A percentile compares a stretch with the other conserved stretches of the same genome.
Evolutionary conservation across 2,888 invertebrate genomes (phyloP).

Genomic region (Pocota personata): DNA sequence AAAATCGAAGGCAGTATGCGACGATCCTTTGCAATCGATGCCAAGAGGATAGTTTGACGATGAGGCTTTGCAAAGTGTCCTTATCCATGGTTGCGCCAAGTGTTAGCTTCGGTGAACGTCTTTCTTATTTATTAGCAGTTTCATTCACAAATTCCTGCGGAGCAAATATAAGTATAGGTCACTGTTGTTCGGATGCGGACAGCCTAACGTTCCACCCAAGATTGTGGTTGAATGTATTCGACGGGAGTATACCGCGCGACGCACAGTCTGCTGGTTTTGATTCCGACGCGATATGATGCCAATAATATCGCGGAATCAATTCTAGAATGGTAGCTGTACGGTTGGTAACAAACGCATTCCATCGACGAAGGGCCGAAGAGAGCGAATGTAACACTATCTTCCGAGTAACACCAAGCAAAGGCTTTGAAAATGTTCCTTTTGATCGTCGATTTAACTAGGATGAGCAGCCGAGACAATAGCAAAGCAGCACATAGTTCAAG

Average conservation of each 20-base stretch:
- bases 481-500: conserved; percentile 11
- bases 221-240: conserved; percentile 27
- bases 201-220: conserved; percentile 9
- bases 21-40: not conserved
- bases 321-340: conserved; percentile 61
- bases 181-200: not conserved
- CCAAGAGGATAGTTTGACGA: not conserved
- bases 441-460: not conserved
- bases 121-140: not conserved
- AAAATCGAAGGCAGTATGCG: not conserved
- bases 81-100: not conserved
- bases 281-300: conserved; percentile 63
- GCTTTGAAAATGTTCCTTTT: no score
- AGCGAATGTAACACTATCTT: conserved; percentile 77
- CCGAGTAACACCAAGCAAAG: conserved; percentile 75
- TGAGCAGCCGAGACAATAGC: conserved; percentile 24
- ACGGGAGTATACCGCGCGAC: no score
- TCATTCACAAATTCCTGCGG: not conserved
- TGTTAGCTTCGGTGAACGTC: not conserved
- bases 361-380: conserved; percentile 52
- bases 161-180: not conserved
- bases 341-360: conserved; percentile 54
- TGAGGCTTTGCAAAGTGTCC: not conserved
- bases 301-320: conserved; percentile 16
- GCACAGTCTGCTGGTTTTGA: conserved; percentile 73